Conservation (phyloP, 2,888 invertebrate species). For the Pharmacophagus antenor region DNA sequence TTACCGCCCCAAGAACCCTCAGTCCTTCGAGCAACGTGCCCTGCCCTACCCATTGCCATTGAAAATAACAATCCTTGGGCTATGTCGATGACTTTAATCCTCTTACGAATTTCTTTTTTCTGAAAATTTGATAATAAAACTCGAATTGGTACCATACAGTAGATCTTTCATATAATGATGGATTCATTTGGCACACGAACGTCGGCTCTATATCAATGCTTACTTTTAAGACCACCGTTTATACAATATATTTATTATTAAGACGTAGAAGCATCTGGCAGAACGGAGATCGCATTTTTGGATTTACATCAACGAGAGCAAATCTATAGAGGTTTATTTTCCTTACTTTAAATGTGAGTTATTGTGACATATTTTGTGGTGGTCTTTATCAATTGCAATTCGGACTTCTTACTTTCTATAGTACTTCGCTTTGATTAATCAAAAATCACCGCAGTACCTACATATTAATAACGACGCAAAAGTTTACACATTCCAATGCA, state of each 20-base stretch:
- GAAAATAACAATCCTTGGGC: no score
- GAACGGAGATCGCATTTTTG: constrained; percentile 8
- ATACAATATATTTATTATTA: constrained; percentile 18
- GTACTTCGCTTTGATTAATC: background rate
- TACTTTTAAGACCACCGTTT: constrained; percentile 18
- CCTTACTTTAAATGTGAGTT: background rate
- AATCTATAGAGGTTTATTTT: background rate
- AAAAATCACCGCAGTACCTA: background rate
- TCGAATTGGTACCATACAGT: background rate
- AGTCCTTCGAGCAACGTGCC: no score
- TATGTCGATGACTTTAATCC: no score
- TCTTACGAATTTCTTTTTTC: no score
- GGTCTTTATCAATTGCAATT: background rate
- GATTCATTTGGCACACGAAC: constrained; percentile 14
- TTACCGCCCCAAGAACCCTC: no score
- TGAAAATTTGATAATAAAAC: background rate
- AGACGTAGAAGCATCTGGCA: constrained; percentile 8
- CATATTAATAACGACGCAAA: no score
- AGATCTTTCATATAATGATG: constrained; percentile 16
- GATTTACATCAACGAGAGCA: background rate
- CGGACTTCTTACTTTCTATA: background rate
- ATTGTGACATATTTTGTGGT: background rate
- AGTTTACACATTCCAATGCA: constrained; percentile 2
- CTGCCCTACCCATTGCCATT: no score
- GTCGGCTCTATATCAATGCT: constrained; percentile 12